Evolutionary conservation across 2,888 invertebrate genomes (phyloP).

Genomic region (Mesochorus sp.): DNA sequence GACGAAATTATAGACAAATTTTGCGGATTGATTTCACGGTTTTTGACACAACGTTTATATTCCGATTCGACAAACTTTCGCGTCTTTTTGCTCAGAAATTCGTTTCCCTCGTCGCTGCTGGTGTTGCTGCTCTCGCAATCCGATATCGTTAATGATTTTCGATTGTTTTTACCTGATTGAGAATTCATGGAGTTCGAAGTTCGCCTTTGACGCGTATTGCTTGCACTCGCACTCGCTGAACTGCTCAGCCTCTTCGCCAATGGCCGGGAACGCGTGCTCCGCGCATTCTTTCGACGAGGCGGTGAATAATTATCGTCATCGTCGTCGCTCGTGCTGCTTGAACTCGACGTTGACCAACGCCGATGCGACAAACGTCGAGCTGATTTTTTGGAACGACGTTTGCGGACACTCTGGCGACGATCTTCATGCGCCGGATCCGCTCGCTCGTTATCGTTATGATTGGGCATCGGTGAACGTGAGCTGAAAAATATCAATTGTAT

Average conservation of each 20-base stretch:
- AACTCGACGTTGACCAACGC: conserved; percentile 26
- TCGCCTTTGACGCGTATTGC: conserved; percentile 3
- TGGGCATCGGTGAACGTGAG: conserved; percentile 9
- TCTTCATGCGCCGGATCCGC: conserved; percentile 11
- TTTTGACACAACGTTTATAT: too few species aligned
- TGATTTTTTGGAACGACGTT: not conserved
- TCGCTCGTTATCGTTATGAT: conserved; percentile 5
- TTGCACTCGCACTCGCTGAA: not conserved
- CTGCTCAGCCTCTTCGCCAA: not conserved
- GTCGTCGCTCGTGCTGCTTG: conserved; percentile 16
- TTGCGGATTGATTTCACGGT: too few species aligned
- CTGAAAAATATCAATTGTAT: not conserved
- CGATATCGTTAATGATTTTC: not conserved
- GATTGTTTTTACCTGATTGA: conserved; percentile 32
- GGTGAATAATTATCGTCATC: not conserved
- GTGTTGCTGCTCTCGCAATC: conserved; percentile 10
- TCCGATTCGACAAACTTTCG: too few species aligned
- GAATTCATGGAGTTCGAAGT: conserved; percentile 16
- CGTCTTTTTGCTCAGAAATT: too few species aligned
- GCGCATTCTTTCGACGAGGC: conserved; percentile 7
- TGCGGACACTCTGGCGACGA: not conserved
- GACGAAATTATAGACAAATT: too few species aligned
- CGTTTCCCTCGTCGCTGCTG: conserved; percentile 29
- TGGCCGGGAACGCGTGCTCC: not conserved
- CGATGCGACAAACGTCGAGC: not conserved